Conservation (phyloP, 64 coral and sea anemone genomes). For the Actinia tenebrosa region DNA sequence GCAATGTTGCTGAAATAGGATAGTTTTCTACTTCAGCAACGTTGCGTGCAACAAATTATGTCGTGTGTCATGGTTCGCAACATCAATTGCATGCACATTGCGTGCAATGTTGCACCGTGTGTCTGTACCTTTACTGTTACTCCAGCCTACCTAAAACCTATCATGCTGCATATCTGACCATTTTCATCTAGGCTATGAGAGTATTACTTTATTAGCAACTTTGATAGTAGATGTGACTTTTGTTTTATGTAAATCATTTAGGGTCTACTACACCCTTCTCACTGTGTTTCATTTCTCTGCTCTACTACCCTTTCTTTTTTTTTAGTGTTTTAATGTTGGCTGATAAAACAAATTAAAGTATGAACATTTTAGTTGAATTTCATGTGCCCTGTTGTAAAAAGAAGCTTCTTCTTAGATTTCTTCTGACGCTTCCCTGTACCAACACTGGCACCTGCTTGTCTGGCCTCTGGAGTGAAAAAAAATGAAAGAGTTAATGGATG, state of each 20-base stretch:
- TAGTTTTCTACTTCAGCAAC: too few species aligned
- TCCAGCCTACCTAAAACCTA: neutral
- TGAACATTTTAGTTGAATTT: neutral
- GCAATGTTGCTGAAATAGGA: too few species aligned
- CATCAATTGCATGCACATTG: too few species aligned
- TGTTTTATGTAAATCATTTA: neutral
- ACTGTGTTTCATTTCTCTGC: neutral
- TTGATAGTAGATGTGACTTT: neutral
- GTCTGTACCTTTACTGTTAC: neutral
- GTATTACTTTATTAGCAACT: too few species aligned
- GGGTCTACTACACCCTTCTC: neutral
- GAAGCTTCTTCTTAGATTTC: constrained; percentile 84
- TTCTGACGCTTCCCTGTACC: constrained; percentile 68
- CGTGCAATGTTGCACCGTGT: neutral
- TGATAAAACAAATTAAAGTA: neutral
- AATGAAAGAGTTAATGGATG: neutral
- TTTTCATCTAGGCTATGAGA: neutral
- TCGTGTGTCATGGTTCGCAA: too few species aligned
- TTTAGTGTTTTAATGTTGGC: neutral
- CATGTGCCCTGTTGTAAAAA: constrained; percentile 80
- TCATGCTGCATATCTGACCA: neutral
- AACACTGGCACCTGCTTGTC: neutral
- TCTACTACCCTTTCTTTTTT: neutral
- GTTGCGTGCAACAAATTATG: too few species aligned
- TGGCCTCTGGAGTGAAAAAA: neutral